Conservation (phyloP, 2,797 vertebrate genomes). For the Cryptoblepharus egeriae region DNA sequence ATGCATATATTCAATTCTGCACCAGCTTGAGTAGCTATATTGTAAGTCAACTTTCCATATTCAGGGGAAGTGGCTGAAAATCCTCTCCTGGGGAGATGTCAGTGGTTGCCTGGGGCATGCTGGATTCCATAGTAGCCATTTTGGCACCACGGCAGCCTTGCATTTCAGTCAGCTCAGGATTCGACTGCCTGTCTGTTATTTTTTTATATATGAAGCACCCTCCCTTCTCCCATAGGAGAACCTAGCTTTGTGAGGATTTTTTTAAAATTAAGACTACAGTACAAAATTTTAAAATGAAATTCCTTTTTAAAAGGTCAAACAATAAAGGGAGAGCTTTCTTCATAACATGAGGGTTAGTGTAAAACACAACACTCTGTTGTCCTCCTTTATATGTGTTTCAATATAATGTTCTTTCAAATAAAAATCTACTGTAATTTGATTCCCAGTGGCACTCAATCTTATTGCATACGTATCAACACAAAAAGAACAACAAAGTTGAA, state of each 20-base stretch:
- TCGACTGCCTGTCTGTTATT: too few species aligned
- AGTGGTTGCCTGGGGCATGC: too few species aligned
- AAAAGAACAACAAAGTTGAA: constrained; percentile 41
- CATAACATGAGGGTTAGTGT: constrained; percentile 7
- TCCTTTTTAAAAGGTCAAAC: constrained; percentile 38
- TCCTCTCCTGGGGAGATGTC: too few species aligned
- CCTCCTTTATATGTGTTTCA: constrained; percentile 16
- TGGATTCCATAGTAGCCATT: too few species aligned
- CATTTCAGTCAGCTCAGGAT: too few species aligned
- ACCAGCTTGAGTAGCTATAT: too few species aligned
- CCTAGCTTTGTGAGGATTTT: not conserved
- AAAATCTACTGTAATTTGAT: not conserved
- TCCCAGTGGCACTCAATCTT: constrained; percentile 28
- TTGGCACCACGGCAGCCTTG: too few species aligned
- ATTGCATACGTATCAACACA: constrained; percentile 9
- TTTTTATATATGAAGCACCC: not conserved
- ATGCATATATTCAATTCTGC: too few species aligned
- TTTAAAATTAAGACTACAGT: not conserved
- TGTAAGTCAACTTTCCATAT: too few species aligned
- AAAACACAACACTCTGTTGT: not conserved
- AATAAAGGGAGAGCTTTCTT: not conserved
- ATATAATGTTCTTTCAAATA: constrained; percentile 10
- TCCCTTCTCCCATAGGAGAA: not conserved
- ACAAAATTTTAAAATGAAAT: constrained; percentile 35
- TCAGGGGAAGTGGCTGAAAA: too few species aligned